Evolutionary conservation across 1,140 invertebrate genomes (phyloP), one percentile per base, ranked within the genome.

Genomic region (Euwallacea similis): DNA sequence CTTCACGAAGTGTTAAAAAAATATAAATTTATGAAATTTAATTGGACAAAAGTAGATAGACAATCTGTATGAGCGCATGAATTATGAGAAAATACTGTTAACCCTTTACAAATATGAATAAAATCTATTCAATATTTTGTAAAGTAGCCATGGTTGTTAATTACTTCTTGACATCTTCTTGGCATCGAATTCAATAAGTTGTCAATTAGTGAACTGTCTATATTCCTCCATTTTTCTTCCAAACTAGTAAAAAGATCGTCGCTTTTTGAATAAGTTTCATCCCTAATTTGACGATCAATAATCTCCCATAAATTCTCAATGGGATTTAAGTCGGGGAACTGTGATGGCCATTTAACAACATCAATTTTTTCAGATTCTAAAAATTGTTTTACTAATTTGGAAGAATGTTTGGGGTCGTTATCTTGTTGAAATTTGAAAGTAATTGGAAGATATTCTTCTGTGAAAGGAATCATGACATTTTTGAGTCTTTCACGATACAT

Each of bases 141-240:
- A n/a, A n/a, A n/a, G n/a, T n/a, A n/a, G n/a, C n/a, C 75, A 60
- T 79, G 76, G 56, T 75, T 72, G 46, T 68, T 63, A 55, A 79
- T 75, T 41, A 66, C 65, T 21, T 16, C 47, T 47, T 21, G 10
- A 43, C 53, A 66, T 55, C 65, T 44, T n/a, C 53, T 16, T 42
- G 46, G 21, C 65, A 66, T 66, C 13, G 65, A 66, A 42, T 61
- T 11, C 7, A 66, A 9, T 43, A 66, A 42, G n/a, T 66, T 66
- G 47, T n/a, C 13, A 33, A 53, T 47, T 7, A 66, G 6, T 7
- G 41, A 6, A 6, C 13, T 41, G 13, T 44, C 42, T 9, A 66
- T 60, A 43, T 66, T 66, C n/a, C 13, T 44, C 53, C 65, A 66
- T 62, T 62, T 42, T 42, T 66, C 65, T 41, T 62, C 8, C 7